Base-by-base conservation (phyloP, 2,888 invertebrate species). In the Rotaria socialis region DNA sequence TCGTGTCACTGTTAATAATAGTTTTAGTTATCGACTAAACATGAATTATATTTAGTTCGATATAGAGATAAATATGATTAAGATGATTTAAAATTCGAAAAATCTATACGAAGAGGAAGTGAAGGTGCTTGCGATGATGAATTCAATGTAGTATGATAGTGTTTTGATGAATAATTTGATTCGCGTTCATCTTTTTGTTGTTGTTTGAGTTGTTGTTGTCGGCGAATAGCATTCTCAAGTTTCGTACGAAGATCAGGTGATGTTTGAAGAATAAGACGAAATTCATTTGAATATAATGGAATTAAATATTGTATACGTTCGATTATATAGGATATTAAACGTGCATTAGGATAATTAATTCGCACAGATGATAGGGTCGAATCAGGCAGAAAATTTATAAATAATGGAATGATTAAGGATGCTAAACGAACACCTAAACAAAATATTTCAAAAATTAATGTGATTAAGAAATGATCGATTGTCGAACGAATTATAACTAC, bases 11-110 rank as follows among this genome's bases (percentile, higher is more conserved):
- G 67, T 67, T 67, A 35, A 52, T 14, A 11, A 19, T 19, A 35
- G 67, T 11, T 1, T 19, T 41, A 35, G 52, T 52, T 16, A 67
- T 35, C 67, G 67, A 67, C 35, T 35, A 67, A 35, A 67, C 16
- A 52, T 52, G 14, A 16, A 52, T 16, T 52, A 52, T 52, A 67
- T 35, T 19, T 6, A 67, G 35, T 35, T 67, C 8, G 67, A 35
- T 35, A 67, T 14, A 35, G 16, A 35, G 35, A 67, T 56, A 6
- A 2, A 24, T 24, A 24, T 19, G 35, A 19, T 67, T 67, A 67
- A 3, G 67, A 35, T 67, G 80, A 80, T 80, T 47, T 47, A 47
- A 80, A 80, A n/a, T 80, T 47, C 47, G 80, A 80, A 47, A 80
- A 80, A 47, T 80, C 47, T 47, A 80, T 43, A 47, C 80, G 80